Evolutionary conservation across 2,888 invertebrate genomes (phyloP).

Genomic region (Thalpophila matura): DNA sequence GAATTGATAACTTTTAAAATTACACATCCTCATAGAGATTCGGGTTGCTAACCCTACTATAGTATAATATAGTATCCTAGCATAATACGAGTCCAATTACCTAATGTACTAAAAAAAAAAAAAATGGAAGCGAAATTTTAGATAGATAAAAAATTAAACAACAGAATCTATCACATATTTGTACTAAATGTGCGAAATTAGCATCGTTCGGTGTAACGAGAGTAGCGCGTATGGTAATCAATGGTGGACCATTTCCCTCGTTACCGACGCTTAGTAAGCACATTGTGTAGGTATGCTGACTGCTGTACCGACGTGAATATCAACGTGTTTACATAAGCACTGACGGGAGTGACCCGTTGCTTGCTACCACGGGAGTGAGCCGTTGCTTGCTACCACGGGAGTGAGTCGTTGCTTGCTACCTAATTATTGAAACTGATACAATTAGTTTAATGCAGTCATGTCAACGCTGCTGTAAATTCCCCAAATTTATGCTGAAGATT

Average conservation of each 20-base stretch:
- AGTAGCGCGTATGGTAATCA: slow-evolving; percentile 41
- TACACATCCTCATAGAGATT: not conserved
- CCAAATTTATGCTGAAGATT: too few species aligned
- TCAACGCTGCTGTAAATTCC: too few species aligned
- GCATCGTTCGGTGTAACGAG: slow-evolving; percentile 6
- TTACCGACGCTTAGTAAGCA: slow-evolving; percentile 45
- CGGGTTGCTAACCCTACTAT: not conserved
- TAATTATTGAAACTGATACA: slow-evolving; percentile 1
- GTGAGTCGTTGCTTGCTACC: slow-evolving; percentile 8
- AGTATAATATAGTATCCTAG: too few species aligned
- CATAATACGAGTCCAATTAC: too few species aligned
- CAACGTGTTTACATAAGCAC: slow-evolving; percentile 34
- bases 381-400: slow-evolving; percentile 10
- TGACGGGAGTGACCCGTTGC: not conserved
- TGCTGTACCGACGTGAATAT: slow-evolving; percentile 20
- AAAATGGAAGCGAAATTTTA: too few species aligned
- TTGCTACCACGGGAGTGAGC: slow-evolving; percentile 2
- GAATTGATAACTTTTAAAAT: slow-evolving; percentile 16
- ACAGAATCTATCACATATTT: not conserved
- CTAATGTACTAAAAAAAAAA: too few species aligned
- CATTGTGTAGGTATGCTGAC: slow-evolving; percentile 28
- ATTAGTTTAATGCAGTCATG: not conserved
- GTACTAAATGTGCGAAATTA: slow-evolving; percentile 2
- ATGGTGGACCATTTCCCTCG: slow-evolving; percentile 64
- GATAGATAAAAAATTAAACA: too few species aligned